Evolutionary conservation across 2,113 vertebrate genomes (phyloP).

Genomic region (Leucopsar rothschildi): DNA sequence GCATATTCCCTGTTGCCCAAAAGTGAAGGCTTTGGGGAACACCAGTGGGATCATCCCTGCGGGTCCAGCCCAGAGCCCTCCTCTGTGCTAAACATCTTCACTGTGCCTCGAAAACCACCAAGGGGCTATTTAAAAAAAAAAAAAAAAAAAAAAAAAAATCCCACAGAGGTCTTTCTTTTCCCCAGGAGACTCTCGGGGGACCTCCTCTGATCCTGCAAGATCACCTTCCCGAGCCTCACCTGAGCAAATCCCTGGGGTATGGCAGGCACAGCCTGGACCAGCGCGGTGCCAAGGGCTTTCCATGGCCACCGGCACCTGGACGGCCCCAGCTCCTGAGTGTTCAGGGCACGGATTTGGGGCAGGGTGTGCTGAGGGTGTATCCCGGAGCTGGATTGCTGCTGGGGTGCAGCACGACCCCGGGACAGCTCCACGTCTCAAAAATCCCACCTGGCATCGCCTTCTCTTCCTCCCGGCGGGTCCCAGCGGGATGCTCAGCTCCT

Average conservation of each 20-base stretch:
- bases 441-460: accelerated
- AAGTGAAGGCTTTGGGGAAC: background rate
- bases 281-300: background rate
- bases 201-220: accelerated
- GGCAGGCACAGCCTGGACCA: background rate
- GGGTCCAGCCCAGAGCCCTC: background rate
- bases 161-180: background rate
- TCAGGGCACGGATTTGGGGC: background rate
- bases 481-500: background rate
- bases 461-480: accelerated
- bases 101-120: background rate
- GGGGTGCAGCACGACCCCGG: accelerated
- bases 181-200: accelerated
- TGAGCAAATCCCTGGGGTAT: background rate
- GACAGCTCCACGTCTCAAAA: background rate
- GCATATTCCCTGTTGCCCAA: background rate
- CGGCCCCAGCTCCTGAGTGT: background rate
- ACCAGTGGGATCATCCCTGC: background rate
- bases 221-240: background rate
- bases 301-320: background rate
- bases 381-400: background rate
- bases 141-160: background rate
- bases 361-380: background rate
- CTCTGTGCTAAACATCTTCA: background rate
- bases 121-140: background rate